phyloP scores from a whole-genome alignment of 1,140 invertebrate species.

The Drosophila suzukii region DNA sequence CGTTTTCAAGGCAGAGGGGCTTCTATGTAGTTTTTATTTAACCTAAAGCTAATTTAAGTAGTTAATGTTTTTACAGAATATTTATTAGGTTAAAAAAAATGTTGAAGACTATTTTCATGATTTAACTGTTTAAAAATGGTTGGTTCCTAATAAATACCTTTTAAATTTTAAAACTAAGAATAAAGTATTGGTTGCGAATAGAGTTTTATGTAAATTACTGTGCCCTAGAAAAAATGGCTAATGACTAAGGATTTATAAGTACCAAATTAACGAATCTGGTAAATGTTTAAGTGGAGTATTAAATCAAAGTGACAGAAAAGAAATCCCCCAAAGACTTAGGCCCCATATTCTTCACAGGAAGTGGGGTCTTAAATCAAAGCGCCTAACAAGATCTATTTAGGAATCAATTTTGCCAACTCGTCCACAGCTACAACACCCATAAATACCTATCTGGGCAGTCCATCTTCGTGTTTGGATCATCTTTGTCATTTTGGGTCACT shows the following conservation, averaged over 20 bases:
- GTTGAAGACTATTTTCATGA: too few relatives aligned
- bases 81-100: too few relatives aligned
- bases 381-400: constrained; percentile 17
- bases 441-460: constrained; percentile 10
- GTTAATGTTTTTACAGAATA: background rate
- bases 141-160: too few relatives aligned
- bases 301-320: background rate
- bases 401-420: constrained; percentile 20
- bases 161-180: too few relatives aligned
- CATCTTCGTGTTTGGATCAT: constrained; percentile 16
- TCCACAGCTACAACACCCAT: background rate
- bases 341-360: constrained; percentile 8
- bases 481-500: constrained; percentile 26
- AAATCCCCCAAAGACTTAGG: background rate
- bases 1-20: background rate
- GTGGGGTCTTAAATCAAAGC: constrained; percentile 1
- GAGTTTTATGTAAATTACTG: background rate
- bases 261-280: background rate
- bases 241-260: background rate
- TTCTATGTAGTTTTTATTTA: background rate
- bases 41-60: background rate
- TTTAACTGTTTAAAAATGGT: too few relatives aligned
- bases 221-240: background rate
- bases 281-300: background rate
- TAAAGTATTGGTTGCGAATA: background rate